A percentile compares a stretch with the other conserved stretches of the same genome.
Conservation (phyloP, 2,113 vertebrate genomes). For the Ginglymostoma cirratum region DNA sequence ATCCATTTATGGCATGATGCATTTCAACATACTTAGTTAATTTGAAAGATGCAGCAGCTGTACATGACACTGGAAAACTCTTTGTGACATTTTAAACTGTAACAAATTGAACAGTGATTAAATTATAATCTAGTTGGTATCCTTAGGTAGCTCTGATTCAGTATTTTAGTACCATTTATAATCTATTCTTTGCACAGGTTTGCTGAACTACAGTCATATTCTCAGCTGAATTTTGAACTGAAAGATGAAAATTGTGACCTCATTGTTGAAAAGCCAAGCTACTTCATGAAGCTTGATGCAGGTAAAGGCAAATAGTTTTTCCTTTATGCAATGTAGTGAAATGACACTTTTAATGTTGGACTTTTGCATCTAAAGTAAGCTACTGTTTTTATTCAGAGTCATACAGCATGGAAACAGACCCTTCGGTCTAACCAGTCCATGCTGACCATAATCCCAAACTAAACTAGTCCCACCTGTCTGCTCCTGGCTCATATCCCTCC, state of each 20-base stretch:
- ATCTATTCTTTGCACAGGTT: slow-evolving; percentile 63
- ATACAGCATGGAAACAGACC: too few species aligned
- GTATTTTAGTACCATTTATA: slow-evolving; percentile 36
- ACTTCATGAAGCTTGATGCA: slow-evolving; percentile 97
- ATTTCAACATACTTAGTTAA: slow-evolving; percentile 10
- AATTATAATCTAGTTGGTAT: slow-evolving; percentile 23
- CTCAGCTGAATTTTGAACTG: slow-evolving; percentile 68
- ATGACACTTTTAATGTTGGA: not conserved
- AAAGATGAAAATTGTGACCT: slow-evolving; percentile 74
- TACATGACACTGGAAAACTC: not conserved
- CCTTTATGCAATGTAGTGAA: not conserved
- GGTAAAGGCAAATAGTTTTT: slow-evolving; percentile 55
- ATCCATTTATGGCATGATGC: not conserved
- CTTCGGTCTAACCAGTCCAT: too few species aligned
- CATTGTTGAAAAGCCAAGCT: slow-evolving; percentile 76
- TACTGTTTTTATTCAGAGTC: not conserved
- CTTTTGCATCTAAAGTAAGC: slow-evolving; percentile 1
- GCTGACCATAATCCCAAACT: too few species aligned
- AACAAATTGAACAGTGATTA: slow-evolving; percentile 14
- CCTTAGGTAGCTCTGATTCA: slow-evolving; percentile 42
- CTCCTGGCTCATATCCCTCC: too few species aligned
- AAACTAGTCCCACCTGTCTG: too few species aligned
- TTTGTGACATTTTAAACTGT: slow-evolving; percentile 25
- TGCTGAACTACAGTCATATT: slow-evolving; percentile 83
- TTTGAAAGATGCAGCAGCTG: not conserved